A percentile compares a stretch with the other conserved stretches of the same genome.
These are phyloP conservation scores for Thunnus albacares DNA, from an alignment of 2,797 vertebrate species.

Conservation along the genomic window DNA sequence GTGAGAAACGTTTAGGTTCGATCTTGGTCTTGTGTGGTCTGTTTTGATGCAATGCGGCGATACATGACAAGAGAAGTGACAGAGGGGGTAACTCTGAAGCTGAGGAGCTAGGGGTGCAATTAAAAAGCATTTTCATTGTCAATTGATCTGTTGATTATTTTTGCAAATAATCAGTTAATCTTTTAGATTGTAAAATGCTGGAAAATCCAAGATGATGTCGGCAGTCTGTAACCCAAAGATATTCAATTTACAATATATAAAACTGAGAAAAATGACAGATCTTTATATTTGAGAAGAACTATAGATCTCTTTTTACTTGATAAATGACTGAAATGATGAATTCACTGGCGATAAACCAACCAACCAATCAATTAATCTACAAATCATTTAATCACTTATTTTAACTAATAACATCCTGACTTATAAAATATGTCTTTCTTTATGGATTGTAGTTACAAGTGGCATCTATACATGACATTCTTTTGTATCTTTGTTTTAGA, in stretches of 20 bases:
- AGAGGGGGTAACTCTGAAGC: background rate
- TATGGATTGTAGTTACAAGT: background rate
- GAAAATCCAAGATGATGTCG: too few species aligned
- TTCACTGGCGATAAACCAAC: too few species aligned
- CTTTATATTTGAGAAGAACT: too few species aligned
- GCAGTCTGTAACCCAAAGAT: too few species aligned
- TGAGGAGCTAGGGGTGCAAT: background rate
- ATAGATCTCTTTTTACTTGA: too few species aligned
- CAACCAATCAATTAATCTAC: too few species aligned
- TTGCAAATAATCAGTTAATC: background rate
- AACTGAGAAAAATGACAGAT: too few species aligned
- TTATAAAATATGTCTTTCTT: background rate
- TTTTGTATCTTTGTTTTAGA: background rate
- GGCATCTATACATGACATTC: background rate
- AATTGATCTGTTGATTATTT: background rate
- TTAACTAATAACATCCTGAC: background rate
- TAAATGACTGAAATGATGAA: too few species aligned
- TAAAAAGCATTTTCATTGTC: background rate
- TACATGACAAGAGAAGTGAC: background rate
- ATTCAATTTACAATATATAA: too few species aligned
- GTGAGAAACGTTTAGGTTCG: background rate
- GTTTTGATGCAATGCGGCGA: background rate
- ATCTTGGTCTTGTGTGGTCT: background rate
- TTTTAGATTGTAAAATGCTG: too few species aligned
- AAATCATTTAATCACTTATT: background rate